These are phyloP conservation scores for Acanthochromis polyacanthus DNA, from an alignment of 2,113 vertebrate species.

Conservation along the genomic window DNA sequence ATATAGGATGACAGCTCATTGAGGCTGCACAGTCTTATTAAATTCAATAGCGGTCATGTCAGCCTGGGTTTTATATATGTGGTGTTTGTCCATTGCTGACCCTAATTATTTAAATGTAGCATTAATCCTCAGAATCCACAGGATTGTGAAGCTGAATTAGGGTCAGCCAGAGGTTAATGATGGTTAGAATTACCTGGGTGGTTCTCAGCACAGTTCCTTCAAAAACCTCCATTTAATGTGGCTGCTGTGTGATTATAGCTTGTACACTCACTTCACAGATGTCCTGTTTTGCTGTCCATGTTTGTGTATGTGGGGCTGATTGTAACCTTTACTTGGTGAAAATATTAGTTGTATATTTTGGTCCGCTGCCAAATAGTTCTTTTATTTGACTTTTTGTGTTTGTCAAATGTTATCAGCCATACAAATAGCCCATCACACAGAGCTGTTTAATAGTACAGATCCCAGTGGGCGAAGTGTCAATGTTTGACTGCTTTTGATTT, in stretches of 20 bases:
- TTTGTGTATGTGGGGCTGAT: neutral
- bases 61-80: conserved; percentile 63
- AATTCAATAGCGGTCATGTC: conserved; percentile 65
- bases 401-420: conserved; percentile 25
- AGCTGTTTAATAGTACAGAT: conserved; percentile 45
- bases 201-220: conserved; percentile 53
- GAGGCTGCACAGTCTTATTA: conserved; percentile 56
- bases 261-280: conserved; percentile 7
- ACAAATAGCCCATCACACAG: conserved; percentile 23
- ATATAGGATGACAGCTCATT: conserved; percentile 56
- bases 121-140: conserved; percentile 80
- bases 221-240: conserved; percentile 55
- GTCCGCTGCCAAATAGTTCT: conserved; percentile 7
- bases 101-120: conserved; percentile 84
- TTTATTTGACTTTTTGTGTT: conserved; percentile 38
- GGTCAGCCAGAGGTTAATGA: conserved; percentile 84
- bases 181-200: conserved; percentile 76
- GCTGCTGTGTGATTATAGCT: conserved; percentile 63
- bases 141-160: conserved; percentile 77
- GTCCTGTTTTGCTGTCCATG: conserved; percentile 1
- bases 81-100: conserved; percentile 75
- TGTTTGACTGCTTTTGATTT: conserved; percentile 66
- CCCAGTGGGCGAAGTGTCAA: conserved; percentile 54
- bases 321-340: conserved; percentile 34
- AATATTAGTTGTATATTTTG: conserved; percentile 25